Evolutionary conservation across 2,113 vertebrate species (phyloP), one percentile per base, ranked within the genome.

Genomic region (Neogale vison): DNA sequence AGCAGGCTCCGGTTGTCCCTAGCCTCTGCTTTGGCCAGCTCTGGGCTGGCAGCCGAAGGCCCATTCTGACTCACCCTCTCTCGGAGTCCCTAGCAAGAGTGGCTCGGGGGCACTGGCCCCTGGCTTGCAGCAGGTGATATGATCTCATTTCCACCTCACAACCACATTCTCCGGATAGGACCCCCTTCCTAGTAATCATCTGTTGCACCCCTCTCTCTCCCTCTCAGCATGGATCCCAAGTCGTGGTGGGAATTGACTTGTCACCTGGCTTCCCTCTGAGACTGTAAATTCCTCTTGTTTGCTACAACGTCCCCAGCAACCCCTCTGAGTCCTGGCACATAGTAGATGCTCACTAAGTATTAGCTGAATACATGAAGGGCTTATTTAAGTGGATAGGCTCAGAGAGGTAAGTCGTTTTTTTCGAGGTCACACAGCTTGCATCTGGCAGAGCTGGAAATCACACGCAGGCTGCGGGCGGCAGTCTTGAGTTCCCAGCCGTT

Each of bases 381-480:
- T 57, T n/a, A 50, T 59, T 84, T 36, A 88, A n/a, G 61, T 63
- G 50, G 77, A 23, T 12, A 34, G 55, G 18, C 61, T 92, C 39
- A 34, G 83, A 42, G 31, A 15, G 31, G 36, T 26, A 59, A 47
- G 31, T 52, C 14, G 45, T 55, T 52, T 93, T 91, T 69, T 79
- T 80, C 45, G 8, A 55, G 14, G 52, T 69, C 63, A 47, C 42
- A 39, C 67, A 50, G 59, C 31, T 52, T 45, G 42, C 13, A 7
- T 42, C 63, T 45, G 88, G 59, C 55, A 14, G 80, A 71, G 57
- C 74, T n/a, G 69, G 74, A 90, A 13, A 65, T 47, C 74, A 50
- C 10, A 9, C 39, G 10, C 24, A 42, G 31, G 34, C 67, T 69
- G 36, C 4, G 0, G 26, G 42, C 2, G 0, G 39, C 29, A 1